Evolutionary conservation across 2,888 invertebrate species (phyloP), one percentile per base, ranked within the genome.

Genomic region (Acrobasis repandana): DNA sequence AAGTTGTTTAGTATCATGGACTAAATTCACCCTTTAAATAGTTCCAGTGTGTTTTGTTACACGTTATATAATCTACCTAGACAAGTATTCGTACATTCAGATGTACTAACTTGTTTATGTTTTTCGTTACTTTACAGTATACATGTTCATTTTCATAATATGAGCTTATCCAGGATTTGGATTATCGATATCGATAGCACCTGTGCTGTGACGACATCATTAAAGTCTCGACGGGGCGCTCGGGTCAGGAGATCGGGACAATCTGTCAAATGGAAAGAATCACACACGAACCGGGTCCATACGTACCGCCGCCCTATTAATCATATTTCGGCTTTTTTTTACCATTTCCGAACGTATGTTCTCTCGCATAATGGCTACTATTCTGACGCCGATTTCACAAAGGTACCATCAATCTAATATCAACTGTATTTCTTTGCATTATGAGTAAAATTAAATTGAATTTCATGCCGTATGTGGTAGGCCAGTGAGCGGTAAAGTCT

Each of bases 231-330:
- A 75, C 88, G 88, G 91, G 91, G 89, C 79, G 89, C 89, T 86
- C 79, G 78, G 90, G 90, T 88, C 89, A 89, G 82, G 86, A 85
- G 88, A 86, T 77, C 85, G 90, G 89, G 91, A 91, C 92, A 91
- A 92, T 92, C 91, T 91, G 92, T 92, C 92, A 92, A 87, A 88
- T 79, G 82, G 83, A 86, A 85, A 86, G 90, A 90, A 91, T 91
- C 91, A 90, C 90, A 90, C 85, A 86, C 86, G 80, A 78, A 73
- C 78, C 75, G 75, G 74, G 80, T 79, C 87, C 54, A 43, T 38
- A 54, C 54, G 75, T 77, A 77, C 81, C 85, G 83, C 83, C 79
- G 84, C 75, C 88, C 89, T 90, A 92, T 92, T 90, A 90, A 92
- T 92, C 91, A 90, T 90, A 87, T 89, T 89, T 88, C 85, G 84